These are phyloP conservation scores for Glaucidium brasilianum DNA, from an alignment of 2,113 vertebrate genomes.

Conservation along the genomic window DNA sequence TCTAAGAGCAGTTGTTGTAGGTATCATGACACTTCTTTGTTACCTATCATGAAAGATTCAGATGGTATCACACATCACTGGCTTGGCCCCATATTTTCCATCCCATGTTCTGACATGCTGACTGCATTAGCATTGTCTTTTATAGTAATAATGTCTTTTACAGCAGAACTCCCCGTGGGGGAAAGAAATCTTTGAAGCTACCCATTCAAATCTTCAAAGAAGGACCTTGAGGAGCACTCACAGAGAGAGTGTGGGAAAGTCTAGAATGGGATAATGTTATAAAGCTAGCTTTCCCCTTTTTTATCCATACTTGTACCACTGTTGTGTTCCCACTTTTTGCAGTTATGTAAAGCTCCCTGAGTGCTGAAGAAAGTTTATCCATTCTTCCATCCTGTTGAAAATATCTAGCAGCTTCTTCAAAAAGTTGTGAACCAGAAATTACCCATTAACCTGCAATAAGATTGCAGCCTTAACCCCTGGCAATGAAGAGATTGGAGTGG, in stretches of 20 bases:
- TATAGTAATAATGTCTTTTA: background rate
- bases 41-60: background rate
- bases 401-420: background rate
- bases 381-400: background rate
- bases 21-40: background rate
- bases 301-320: background rate
- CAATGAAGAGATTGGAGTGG: background rate
- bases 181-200: constrained; percentile 7
- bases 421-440: background rate
- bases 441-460: background rate
- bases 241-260: background rate
- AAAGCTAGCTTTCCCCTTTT: background rate
- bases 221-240: background rate
- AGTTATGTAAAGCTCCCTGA: background rate
- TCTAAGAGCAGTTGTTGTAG: background rate
- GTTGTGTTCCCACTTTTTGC: background rate
- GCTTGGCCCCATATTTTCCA: background rate
- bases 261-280: background rate
- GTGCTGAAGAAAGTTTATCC: background rate
- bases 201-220: constrained; percentile 31
- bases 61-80: background rate
- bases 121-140: background rate
- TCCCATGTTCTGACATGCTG: background rate
- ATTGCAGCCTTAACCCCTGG: background rate
- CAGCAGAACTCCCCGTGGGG: background rate